These are phyloP conservation scores for Chaetura pelagica DNA, from an alignment of 2,113 vertebrate species.

Conservation along the genomic window DNA sequence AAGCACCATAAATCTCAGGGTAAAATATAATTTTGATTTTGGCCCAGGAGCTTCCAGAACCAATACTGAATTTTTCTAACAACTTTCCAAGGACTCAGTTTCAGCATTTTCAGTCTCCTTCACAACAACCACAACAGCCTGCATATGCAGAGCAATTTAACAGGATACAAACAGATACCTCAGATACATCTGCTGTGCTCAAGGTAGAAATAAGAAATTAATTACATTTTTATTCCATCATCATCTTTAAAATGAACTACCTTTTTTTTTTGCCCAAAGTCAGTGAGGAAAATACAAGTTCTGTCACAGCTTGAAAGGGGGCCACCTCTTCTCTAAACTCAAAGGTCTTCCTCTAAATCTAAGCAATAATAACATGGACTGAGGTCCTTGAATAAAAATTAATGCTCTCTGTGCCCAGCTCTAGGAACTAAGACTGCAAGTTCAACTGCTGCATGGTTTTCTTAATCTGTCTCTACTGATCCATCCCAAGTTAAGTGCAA, in stretches of 20 bases:
- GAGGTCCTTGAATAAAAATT: not conserved
- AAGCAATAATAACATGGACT: not conserved
- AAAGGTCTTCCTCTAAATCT: not conserved
- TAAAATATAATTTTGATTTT: conserved; percentile 5
- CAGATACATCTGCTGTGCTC: not conserved
- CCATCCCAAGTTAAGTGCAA: not conserved
- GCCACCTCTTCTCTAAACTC: not conserved
- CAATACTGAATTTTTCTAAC: no score
- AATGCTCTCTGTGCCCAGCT: not conserved
- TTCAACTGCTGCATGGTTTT: not conserved
- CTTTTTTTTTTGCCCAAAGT: not conserved
- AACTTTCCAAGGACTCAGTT: not conserved
- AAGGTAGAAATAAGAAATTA: not conserved
- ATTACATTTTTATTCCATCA: not conserved
- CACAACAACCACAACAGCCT: not conserved
- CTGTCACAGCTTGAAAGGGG: not conserved
- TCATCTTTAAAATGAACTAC: not conserved
- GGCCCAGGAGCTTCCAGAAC: not conserved
- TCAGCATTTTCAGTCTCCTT: not conserved
- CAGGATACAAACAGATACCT: not conserved
- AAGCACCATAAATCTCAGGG: not conserved
- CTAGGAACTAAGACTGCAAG: not conserved
- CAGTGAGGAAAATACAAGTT: not conserved
- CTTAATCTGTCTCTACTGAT: not conserved
- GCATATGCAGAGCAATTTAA: not conserved